A percentile compares a stretch with the other conserved stretches of the same genome.
These are phyloP conservation scores for Colletes collaris DNA, from an alignment of 2,888 invertebrate genomes.

Conservation along the genomic window DNA sequence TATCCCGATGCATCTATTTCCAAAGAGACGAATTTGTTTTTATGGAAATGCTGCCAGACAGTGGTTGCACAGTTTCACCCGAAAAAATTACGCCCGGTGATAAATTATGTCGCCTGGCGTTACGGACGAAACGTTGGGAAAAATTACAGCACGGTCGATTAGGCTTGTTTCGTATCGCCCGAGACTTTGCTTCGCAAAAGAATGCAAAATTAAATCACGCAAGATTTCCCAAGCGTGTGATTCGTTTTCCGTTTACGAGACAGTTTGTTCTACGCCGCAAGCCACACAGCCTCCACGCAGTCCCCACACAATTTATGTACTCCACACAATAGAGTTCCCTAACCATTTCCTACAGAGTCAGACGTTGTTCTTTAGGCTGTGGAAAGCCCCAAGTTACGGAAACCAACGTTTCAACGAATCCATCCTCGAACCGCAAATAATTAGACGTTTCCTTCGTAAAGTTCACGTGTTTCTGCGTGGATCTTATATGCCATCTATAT, in stretches of 20 bases:
- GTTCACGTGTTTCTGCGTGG: too few species aligned
- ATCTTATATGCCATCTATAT: too few species aligned
- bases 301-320: not conserved
- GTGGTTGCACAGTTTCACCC: not conserved
- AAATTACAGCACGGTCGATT: slow-evolving; percentile 4
- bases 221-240: slow-evolving; percentile 48
- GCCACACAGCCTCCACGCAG: slow-evolving; percentile 1
- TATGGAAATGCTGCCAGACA: not conserved
- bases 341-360: slow-evolving; percentile 14
- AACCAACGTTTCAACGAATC: not conserved
- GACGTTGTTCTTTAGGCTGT: not conserved
- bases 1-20: too few species aligned
- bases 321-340: slow-evolving; percentile 2
- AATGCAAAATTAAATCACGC: slow-evolving; percentile 45
- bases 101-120: not conserved
- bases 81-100: not conserved
- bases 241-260: slow-evolving; percentile 22
- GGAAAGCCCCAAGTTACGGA: not conserved
- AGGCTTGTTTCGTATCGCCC: not conserved
- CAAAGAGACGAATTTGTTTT: too few species aligned
- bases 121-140: not conserved
- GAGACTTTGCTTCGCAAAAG: slow-evolving; percentile 2
- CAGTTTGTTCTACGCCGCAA: slow-evolving; percentile 13
- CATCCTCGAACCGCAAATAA: slow-evolving; percentile 10
- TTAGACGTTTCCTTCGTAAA: not conserved